These are phyloP conservation scores for Chymomyza amoena DNA, from an alignment of 2,888 invertebrate genomes.

Conservation along the genomic window DNA sequence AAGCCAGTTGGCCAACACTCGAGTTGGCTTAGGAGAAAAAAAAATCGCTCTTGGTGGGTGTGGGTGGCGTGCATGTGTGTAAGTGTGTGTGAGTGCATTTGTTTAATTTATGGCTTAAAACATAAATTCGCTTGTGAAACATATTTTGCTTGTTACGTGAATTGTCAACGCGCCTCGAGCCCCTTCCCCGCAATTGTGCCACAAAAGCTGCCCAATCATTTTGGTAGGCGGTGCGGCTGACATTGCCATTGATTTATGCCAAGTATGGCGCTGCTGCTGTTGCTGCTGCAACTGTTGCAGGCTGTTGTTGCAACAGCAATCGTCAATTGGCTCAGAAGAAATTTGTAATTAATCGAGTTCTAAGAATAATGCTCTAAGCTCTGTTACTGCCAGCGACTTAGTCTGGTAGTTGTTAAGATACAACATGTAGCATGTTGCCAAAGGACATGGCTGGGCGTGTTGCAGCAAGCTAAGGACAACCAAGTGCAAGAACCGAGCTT, in stretches of 20 bases:
- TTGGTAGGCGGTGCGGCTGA: constrained; percentile 31
- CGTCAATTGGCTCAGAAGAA: constrained; percentile 32
- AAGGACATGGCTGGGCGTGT: constrained; percentile 7
- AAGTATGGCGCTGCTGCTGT: background rate
- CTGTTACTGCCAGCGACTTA: background rate
- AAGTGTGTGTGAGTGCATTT: constrained; percentile 14
- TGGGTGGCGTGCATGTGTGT: constrained; percentile 30
- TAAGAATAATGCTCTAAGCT: background rate
- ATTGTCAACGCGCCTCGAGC: constrained; percentile 43
- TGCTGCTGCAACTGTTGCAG: background rate
- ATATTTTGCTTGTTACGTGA: constrained; percentile 30
- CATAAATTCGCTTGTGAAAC: constrained; percentile 45
- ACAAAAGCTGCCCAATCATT: background rate
- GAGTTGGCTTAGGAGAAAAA: no score
- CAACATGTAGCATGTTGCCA: constrained; percentile 20
- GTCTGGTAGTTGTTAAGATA: background rate
- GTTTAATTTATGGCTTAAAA: constrained; percentile 38
- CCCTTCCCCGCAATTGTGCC: background rate
- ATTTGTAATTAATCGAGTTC: constrained; percentile 50
- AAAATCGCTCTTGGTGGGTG: background rate
- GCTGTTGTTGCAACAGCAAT: background rate
- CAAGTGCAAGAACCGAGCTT: background rate
- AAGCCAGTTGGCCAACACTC: constrained; percentile 13
- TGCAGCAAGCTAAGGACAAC: background rate
- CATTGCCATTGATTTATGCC: constrained; percentile 69